Base-by-base conservation (phyloP, 2,797 vertebrate species). In the Chanos chanos region DNA sequence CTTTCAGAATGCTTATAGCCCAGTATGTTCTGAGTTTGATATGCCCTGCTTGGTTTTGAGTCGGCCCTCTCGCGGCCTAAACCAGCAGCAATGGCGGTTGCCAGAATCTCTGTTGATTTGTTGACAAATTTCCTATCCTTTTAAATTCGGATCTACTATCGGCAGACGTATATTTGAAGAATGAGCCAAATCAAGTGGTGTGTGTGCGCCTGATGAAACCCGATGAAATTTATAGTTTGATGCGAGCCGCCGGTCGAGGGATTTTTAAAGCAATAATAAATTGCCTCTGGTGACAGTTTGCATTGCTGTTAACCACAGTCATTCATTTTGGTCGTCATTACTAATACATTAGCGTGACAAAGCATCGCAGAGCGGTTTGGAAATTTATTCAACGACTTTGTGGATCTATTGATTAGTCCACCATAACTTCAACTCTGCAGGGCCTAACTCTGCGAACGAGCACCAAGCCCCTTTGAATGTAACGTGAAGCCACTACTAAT, bases 121-220 rank as follows among this genome's bases (percentile, higher is more conserved):
- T 68, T 76, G 74, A 77, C 61, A 69, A 54, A 81, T 79, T 75
- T 67, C 45, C n/a, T 61, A 53, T 50, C 39, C 58, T 34, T 51
- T 61, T 74, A 81, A 79, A 81, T 84, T 67, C 73, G 68, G 36
- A 74, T 83, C 76, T 70, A 58, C 73, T 76, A 68, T 69, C 70
- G 66, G 75, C 76, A 61, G 36, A 69, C 66, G 77, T 50, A n/a
- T 36, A 69, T 82, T 77, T 78, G 62, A 79, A 80, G 78, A 77
- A 81, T 65, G 56, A 71, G 37, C 7, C 1, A 34, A 62, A 72
- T 33, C n/a, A n/a, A n/a, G n/a, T 78, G 74, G 75, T 63, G 71
- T 19, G 41, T 68, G 53, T 72, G 60, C 68, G 52, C 39, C 51
- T 72, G n/a, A n/a, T n/a, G n/a, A n/a, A 59, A 73, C 61, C 70